Percentiles rank a stretch among this genome's conserved stretches.
Evolutionary conservation across 1,140 invertebrate genomes (phyloP).

Genomic region (Psilanteris sp.): DNA sequence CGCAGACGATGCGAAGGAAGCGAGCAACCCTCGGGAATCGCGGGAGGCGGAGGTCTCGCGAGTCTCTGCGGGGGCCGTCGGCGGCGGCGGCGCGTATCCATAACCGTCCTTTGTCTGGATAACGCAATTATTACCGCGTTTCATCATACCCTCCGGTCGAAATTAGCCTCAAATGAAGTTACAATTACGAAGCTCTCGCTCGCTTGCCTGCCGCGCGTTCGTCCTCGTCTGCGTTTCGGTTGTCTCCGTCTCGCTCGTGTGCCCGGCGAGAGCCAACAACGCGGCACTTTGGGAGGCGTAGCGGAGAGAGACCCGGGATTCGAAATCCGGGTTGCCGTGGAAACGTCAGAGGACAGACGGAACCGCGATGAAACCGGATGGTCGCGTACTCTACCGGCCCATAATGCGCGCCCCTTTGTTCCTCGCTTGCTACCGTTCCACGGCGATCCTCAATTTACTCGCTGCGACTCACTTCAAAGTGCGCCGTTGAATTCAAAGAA

Average conservation of each 20-base stretch:
- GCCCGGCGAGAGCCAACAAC: slow-evolving; percentile 50
- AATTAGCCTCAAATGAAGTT: slow-evolving; percentile 81
- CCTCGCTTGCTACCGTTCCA: slow-evolving; percentile 61
- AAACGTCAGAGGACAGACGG: slow-evolving; percentile 81
- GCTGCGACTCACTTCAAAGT: slow-evolving; percentile 25
- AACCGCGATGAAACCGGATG: slow-evolving; percentile 80
- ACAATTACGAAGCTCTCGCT: slow-evolving; percentile 77
- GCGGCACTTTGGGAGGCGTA: slow-evolving; percentile 60
- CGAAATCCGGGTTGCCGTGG: slow-evolving; percentile 79
- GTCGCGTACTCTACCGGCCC: slow-evolving; percentile 71
- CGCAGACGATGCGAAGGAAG: slow-evolving; percentile 58
- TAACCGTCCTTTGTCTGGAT: slow-evolving; percentile 80
- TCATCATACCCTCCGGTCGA: slow-evolving; percentile 78
- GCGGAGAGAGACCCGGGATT: slow-evolving; percentile 66
- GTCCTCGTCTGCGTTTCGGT: slow-evolving; percentile 29
- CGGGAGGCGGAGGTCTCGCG: slow-evolving; percentile 70
- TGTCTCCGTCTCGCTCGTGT: slow-evolving; percentile 36
- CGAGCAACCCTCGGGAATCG: slow-evolving; percentile 69
- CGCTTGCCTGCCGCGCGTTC: slow-evolving; percentile 41
- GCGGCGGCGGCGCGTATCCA: slow-evolving; percentile 76
- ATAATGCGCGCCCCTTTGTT: slow-evolving; percentile 76
- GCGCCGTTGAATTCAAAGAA: slow-evolving; percentile 36
- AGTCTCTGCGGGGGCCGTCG: slow-evolving; percentile 58
- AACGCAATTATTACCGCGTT: slow-evolving; percentile 80
- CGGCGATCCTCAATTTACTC: slow-evolving; percentile 42